Percentiles rank a stretch among this genome's conserved stretches.
phyloP scores from a whole-genome alignment of 2,888 invertebrate genomes.

The Cremastobaeus sp. region DNA sequence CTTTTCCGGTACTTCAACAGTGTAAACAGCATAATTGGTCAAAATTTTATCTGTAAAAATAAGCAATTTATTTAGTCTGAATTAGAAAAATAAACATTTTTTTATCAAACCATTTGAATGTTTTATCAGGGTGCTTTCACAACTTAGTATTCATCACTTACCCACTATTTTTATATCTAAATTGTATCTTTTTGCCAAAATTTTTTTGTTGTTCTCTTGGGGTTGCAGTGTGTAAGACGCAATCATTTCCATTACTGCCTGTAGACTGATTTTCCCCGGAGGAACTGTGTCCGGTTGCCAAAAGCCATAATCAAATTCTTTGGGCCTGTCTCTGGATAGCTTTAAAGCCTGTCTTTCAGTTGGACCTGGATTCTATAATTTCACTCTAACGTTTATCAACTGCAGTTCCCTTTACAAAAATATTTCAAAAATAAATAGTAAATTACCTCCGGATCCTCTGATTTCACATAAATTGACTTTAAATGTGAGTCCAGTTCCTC shows the following conservation, averaged over 20 bases:
- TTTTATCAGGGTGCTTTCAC: too few species aligned
- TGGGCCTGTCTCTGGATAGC: slow-evolving; percentile 78
- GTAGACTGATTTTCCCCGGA: slow-evolving; percentile 83
- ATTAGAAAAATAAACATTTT: too few species aligned
- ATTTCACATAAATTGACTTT: slow-evolving; percentile 86
- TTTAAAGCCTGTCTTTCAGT: slow-evolving; percentile 81
- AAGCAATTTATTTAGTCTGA: too few species aligned
- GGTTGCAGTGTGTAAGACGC: slow-evolving; percentile 83
- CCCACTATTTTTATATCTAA: slow-evolving; percentile 83
- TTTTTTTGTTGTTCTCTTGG: slow-evolving; percentile 79
- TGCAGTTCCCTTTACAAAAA: too few species aligned
- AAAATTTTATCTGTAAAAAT: too few species aligned
- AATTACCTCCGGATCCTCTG: slow-evolving; percentile 79
- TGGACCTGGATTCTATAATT: slow-evolving; percentile 1
- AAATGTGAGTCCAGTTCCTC: slow-evolving; percentile 82
- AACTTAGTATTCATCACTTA: too few species aligned
- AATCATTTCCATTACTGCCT: slow-evolving; percentile 83
- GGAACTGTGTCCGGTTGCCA: slow-evolving; percentile 82
- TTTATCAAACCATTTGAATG: too few species aligned
- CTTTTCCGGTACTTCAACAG: too few species aligned
- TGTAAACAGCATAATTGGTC: too few species aligned
- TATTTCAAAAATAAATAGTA: too few species aligned
- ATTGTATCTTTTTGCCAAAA: slow-evolving; percentile 85
- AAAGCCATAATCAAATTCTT: slow-evolving; percentile 84
- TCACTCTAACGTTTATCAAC: neutral